These are phyloP conservation scores for Heterodera schachtii DNA, from an alignment of 1,140 invertebrate species.

Conservation along the genomic window DNA sequence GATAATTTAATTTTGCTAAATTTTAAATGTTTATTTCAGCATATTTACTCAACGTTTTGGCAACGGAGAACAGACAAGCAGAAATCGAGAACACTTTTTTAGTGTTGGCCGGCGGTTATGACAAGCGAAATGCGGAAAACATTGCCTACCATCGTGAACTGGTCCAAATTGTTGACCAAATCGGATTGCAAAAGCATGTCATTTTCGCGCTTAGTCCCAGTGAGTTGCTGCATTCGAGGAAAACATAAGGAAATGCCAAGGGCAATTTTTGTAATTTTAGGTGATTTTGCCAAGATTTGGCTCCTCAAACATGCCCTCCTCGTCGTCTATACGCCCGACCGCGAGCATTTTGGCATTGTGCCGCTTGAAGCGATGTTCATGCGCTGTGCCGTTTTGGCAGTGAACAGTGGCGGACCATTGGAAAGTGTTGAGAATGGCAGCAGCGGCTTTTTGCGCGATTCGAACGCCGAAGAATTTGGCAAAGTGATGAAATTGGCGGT, in stretches of 20 bases:
- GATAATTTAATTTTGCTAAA: slow-evolving; percentile 13
- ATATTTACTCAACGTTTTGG: neutral
- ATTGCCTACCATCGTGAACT: slow-evolving; percentile 83
- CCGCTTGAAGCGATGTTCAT: slow-evolving; percentile 97
- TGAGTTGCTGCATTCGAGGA: slow-evolving; percentile 28
- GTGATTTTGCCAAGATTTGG: slow-evolving; percentile 80
- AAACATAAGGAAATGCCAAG: too few species aligned
- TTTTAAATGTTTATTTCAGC: slow-evolving; percentile 14
- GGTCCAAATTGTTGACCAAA: slow-evolving; percentile 70
- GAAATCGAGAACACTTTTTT: slow-evolving; percentile 73
- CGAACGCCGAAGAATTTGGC: slow-evolving; percentile 74
- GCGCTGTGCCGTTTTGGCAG: slow-evolving; percentile 87
- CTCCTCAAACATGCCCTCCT: slow-evolving; percentile 73
- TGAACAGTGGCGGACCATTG: slow-evolving; percentile 86
- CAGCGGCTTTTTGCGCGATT: slow-evolving; percentile 82
- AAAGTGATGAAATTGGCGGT: slow-evolving; percentile 73
- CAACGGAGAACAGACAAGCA: slow-evolving; percentile 69
- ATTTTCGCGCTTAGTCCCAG: slow-evolving; percentile 54
- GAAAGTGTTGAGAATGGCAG: slow-evolving; percentile 85
- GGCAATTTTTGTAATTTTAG: slow-evolving; percentile 61
- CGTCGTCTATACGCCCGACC: slow-evolving; percentile 89
- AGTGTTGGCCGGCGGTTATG: slow-evolving; percentile 95
- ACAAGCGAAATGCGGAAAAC: slow-evolving; percentile 85
- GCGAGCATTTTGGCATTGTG: slow-evolving; percentile 99
- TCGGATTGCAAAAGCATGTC: slow-evolving; percentile 42